Conservation (phyloP, 2,888 invertebrate species). For the Leptopilina myrica region DNA sequence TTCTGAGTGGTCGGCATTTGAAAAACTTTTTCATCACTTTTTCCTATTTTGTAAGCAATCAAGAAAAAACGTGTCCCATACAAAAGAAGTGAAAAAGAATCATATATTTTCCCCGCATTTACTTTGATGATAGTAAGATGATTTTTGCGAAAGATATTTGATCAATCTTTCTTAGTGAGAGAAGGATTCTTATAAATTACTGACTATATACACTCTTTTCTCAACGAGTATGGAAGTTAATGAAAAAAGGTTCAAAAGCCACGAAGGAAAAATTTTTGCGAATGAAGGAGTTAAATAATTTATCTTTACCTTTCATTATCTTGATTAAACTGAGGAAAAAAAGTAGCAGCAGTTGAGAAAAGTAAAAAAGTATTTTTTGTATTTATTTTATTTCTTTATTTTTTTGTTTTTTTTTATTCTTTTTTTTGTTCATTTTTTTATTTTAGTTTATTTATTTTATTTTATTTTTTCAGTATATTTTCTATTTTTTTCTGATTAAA, state of each 20-base stretch:
- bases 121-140: neutral
- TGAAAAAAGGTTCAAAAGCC: neutral
- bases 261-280: neutral
- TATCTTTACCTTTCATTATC: neutral
- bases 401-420: no score
- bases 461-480: no score
- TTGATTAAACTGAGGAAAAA: neutral
- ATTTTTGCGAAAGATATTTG: slow-evolving; percentile 1
- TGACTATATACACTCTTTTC: neutral
- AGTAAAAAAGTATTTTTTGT: no score
- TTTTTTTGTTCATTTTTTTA: no score
- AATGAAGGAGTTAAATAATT: neutral
- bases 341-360: neutral
- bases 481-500: neutral
- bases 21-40: slow-evolving; percentile 12
- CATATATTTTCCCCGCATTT: neutral
- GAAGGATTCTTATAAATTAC: neutral
- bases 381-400: no score
- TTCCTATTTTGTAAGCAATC: slow-evolving; percentile 11
- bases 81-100: slow-evolving; percentile 9
- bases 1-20: neutral
- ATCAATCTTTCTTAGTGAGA: neutral
- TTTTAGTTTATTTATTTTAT: no score
- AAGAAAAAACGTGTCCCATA: neutral
- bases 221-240: neutral